Evolutionary conservation across 2,797 vertebrate genomes (phyloP).

Genomic region (Trachops cirrhosus): DNA sequence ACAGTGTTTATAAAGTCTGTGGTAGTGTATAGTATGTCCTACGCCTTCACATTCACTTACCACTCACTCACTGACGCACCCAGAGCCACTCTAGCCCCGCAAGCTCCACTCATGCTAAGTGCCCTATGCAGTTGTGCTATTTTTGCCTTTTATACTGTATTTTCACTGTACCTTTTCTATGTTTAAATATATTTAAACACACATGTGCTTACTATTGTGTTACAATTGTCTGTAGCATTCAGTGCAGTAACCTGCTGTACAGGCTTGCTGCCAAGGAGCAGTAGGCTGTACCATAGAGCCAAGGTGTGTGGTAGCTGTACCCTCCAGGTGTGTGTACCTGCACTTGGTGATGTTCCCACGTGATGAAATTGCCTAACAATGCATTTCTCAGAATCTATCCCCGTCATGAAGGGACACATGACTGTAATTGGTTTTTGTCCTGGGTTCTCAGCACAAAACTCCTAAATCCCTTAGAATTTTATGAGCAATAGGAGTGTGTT

Average conservation of each 20-base stretch:
- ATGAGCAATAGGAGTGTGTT: not conserved
- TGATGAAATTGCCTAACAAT: not conserved
- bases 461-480: not conserved
- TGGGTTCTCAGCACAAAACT: not conserved
- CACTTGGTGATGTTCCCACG: not conserved
- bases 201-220: not conserved
- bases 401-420: not conserved
- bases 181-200: not conserved
- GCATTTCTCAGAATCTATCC: not conserved
- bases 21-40: too few relatives aligned
- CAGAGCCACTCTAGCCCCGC: not conserved
- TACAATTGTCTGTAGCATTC: not conserved
- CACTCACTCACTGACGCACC: not conserved
- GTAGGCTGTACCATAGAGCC: not conserved
- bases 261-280: not conserved
- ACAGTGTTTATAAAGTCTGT: not conserved
- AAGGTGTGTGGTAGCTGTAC: not conserved
- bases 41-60: not conserved
- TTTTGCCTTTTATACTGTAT: not conserved
- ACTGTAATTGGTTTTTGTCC: not conserved
- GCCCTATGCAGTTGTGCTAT: not conserved
- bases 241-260: not conserved
- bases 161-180: not conserved
- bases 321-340: not conserved
- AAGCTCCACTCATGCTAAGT: not conserved